These are phyloP conservation scores for Poeciliopsis gracilis DNA, from an alignment of 2,797 vertebrate species.

Conservation along the genomic window DNA sequence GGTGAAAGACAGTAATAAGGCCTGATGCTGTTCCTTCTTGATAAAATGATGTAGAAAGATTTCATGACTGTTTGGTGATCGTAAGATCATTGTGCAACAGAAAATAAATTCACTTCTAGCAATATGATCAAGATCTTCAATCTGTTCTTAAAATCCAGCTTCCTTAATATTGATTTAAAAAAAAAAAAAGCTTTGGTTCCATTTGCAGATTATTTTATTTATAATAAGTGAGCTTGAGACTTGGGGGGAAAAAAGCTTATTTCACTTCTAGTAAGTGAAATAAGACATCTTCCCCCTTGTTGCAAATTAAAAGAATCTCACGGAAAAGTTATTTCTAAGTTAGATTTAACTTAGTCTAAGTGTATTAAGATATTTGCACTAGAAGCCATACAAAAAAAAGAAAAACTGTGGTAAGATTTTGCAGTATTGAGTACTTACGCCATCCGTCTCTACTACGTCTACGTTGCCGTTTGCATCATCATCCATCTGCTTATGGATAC, in stretches of 20 bases:
- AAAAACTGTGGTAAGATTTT: too few relatives aligned
- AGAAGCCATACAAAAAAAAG: too few relatives aligned
- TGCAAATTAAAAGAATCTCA: too few relatives aligned
- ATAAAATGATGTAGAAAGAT: constrained; percentile 51
- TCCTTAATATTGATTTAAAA: constrained; percentile 39
- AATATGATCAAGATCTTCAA: neutral
- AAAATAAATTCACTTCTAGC: neutral
- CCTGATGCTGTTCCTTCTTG: constrained; percentile 53
- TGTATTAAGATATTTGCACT: too few relatives aligned
- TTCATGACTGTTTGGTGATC: constrained; percentile 36
- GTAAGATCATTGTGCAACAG: neutral
- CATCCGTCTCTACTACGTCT: constrained; percentile 93
- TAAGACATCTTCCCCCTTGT: too few relatives aligned
- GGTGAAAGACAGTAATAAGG: constrained; percentile 52
- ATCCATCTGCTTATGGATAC: constrained; percentile 98
- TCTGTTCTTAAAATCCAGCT: constrained; percentile 21
- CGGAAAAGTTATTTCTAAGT: too few relatives aligned
- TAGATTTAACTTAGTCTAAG: too few relatives aligned
- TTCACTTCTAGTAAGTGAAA: too few relatives aligned
- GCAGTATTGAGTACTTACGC: constrained; percentile 79
- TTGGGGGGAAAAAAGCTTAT: too few relatives aligned
- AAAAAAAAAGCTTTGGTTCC: too few relatives aligned
- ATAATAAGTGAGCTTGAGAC: too few relatives aligned
- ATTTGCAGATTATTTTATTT: too few relatives aligned
- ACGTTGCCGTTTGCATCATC: constrained; percentile 97